phyloP scores from a whole-genome alignment of 2,888 invertebrate species.

The Apotomis turbidana region DNA sequence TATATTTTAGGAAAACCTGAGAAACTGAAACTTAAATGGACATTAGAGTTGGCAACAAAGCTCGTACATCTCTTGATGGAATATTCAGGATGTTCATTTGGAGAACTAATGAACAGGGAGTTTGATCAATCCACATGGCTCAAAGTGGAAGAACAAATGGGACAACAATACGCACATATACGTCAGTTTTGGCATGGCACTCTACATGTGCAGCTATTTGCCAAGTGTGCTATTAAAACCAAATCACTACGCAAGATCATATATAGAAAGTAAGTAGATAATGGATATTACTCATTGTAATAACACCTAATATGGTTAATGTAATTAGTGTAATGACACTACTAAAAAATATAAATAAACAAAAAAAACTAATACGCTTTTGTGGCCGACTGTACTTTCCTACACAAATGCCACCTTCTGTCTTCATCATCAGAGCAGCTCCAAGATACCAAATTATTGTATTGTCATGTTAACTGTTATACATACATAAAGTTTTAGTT shows the following conservation, averaged over 20 bases:
- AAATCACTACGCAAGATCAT: constrained; percentile 36
- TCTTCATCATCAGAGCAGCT: too few species aligned
- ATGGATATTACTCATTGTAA: too few species aligned
- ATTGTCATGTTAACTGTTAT: too few species aligned
- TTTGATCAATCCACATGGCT: constrained; percentile 40
- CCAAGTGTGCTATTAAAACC: constrained; percentile 32
- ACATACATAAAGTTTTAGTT: too few species aligned
- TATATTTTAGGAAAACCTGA: constrained; percentile 36
- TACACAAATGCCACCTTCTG: too few species aligned
- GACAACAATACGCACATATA: constrained; percentile 14
- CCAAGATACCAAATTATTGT: too few species aligned
- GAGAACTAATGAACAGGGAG: constrained; percentile 38
- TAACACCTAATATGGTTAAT: too few species aligned
- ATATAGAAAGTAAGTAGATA: constrained; percentile 41
- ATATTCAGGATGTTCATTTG: constrained; percentile 30
- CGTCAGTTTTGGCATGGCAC: constrained; percentile 39
- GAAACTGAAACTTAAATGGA: constrained; percentile 37
- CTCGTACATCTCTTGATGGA: constrained; percentile 29
- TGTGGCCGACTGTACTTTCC: too few species aligned
- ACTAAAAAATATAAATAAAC: too few species aligned
- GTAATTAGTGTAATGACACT: too few species aligned
- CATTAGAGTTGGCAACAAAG: constrained; percentile 38
- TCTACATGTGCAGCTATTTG: constrained; percentile 43
- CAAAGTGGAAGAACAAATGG: constrained; percentile 38
- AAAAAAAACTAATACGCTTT: too few species aligned